These are phyloP conservation scores for Parasteatoda lunata DNA, from an alignment of 2,888 invertebrate species.

Conservation along the genomic window DNA sequence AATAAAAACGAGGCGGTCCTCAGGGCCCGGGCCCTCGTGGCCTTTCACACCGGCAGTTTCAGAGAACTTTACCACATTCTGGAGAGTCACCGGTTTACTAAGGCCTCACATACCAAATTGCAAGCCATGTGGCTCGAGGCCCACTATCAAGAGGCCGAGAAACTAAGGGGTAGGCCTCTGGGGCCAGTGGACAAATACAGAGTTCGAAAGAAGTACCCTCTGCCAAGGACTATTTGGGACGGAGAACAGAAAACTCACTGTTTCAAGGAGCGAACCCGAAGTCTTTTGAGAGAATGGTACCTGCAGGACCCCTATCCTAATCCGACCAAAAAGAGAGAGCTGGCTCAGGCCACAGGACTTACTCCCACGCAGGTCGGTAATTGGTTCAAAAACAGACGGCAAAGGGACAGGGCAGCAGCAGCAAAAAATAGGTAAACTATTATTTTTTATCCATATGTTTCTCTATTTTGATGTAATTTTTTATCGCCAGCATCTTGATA, in stretches of 20 bases:
- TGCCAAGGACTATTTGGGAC: constrained; percentile 95
- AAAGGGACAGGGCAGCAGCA: constrained; percentile 90
- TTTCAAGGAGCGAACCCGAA: constrained; percentile 94
- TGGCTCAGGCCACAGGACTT: constrained; percentile 91
- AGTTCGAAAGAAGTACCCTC: constrained; percentile 93
- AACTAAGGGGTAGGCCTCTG: constrained; percentile 88
- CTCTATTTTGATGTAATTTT: no score
- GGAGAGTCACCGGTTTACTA: constrained; percentile 91
- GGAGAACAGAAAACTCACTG: constrained; percentile 97
- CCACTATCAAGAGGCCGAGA: constrained; percentile 95
- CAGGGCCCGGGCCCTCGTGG: constrained; percentile 88
- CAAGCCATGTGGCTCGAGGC: constrained; percentile 95
- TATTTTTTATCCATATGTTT: background rate
- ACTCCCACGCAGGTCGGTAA: constrained; percentile 95
- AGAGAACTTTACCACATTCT: constrained; percentile 91
- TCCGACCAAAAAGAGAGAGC: constrained; percentile 92
- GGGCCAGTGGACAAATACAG: constrained; percentile 96
- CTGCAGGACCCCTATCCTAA: constrained; percentile 96
- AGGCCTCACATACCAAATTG: constrained; percentile 89
- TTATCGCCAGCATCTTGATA: no score
- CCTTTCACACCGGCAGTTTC: constrained; percentile 92
- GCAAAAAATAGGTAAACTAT: constrained; percentile 92
- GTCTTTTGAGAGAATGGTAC: constrained; percentile 97
- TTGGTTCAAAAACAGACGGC: constrained; percentile 93
- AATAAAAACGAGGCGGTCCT: constrained; percentile 90